Evolutionary conservation across 2,797 vertebrate genomes (phyloP), one percentile per base, ranked within the genome.

Genomic region (Chloroceryle inda): DNA sequence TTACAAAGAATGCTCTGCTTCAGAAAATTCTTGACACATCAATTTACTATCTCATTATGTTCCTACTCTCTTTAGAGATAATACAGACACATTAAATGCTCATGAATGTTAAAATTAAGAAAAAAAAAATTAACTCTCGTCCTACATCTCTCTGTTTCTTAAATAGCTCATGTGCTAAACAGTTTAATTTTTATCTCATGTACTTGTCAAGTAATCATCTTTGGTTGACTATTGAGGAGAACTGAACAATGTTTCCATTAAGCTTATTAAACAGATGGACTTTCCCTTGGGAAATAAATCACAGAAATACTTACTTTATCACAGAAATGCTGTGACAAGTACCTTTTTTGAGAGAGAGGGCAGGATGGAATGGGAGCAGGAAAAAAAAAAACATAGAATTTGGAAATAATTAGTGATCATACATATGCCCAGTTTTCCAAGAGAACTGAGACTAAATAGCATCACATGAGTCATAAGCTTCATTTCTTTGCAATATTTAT

Each of bases 31-130:
- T 95, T 96, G 85, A 95, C 87, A 92, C 62, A 47, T 27, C 80
- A 91, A 85, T 94, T 94, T 95, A 71, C 89, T 79, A 91, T 80
- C 76, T 97, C 62, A 92, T 94, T 91, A 91, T 94, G 75, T 74
- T 97, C 58, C 44, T 62, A 61, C 38, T 78, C 68, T 74, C 93
- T 92, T 85, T 75, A 94, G 78, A 92, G 85, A 89, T 91, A 95
- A 85, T 53, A 53, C 13, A 83, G 56, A 80, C 79, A 85, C 42
- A 84, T 89, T 92, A 95, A 92, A 83, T 85, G 72, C 66, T 92
- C 87, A 81, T 96, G 94, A 95, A 85, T 47, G 3, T 50, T 78
- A 68, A 83, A 88, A 94, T 83, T 83, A 73, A 86, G 73, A 64
- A 88, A 93, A 40, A 90, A 88, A 80, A 81, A 44, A 7, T 4